These are phyloP conservation scores for Oscheius sp. DNA, from an alignment of 2,888 invertebrate genomes.

Conservation along the genomic window DNA sequence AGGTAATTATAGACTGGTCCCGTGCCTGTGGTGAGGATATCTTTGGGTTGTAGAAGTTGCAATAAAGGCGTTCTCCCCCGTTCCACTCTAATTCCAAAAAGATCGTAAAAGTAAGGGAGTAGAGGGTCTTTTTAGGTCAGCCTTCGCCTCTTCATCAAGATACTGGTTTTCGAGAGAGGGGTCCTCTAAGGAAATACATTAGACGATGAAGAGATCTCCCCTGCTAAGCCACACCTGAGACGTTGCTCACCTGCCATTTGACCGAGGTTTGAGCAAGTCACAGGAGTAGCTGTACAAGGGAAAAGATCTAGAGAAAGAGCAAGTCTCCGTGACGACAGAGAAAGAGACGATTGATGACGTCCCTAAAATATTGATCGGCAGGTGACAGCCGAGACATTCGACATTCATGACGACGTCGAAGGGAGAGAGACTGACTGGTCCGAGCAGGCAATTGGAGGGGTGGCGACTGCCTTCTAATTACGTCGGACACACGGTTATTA, in stretches of 20 bases:
- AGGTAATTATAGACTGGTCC: constrained; percentile 14
- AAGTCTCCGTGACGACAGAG: not conserved
- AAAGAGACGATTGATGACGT: not conserved
- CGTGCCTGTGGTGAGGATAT: not conserved
- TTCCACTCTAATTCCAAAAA: too few relatives aligned
- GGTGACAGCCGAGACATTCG: not conserved
- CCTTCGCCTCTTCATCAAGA: not conserved
- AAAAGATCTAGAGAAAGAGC: not conserved
- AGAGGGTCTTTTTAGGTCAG: not conserved
- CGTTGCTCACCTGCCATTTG: constrained; percentile 25
- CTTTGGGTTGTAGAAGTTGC: too few relatives aligned
- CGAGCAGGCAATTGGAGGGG: not conserved
- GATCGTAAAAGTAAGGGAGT: not conserved
- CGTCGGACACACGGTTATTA: constrained; percentile 15
- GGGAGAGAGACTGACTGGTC: not conserved
- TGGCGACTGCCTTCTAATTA: constrained; percentile 14
- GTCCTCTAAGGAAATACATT: too few relatives aligned
- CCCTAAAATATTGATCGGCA: not conserved
- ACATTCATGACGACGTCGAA: not conserved
- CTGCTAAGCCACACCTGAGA: constrained; percentile 24
- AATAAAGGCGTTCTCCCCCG: too few relatives aligned
- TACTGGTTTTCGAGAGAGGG: too few relatives aligned
- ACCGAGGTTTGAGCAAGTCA: constrained; percentile 30
- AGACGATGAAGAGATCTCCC: not conserved
- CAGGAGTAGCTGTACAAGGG: constrained; percentile 20